phyloP scores from a whole-genome alignment of 2,888 invertebrate genomes.

The Perdita meconis region DNA sequence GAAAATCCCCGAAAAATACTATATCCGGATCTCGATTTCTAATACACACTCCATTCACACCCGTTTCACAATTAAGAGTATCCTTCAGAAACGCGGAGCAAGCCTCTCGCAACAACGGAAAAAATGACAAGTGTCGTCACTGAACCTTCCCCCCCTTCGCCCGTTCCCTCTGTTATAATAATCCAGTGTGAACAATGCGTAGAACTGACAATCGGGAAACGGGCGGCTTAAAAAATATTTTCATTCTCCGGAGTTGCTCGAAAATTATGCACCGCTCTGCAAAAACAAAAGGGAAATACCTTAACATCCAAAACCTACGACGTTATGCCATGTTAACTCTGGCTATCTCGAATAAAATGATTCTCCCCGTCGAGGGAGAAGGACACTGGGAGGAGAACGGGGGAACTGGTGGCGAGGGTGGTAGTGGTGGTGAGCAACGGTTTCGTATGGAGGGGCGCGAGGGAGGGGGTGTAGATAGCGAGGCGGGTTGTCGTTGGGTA shows the following conservation, averaged over 20 bases:
- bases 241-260: conserved; percentile 15
- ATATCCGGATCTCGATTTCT: too few species aligned
- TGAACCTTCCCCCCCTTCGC: too few species aligned
- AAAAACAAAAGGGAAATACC: conserved; percentile 44
- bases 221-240: conserved; percentile 42
- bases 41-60: too few species aligned
- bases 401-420: neutral
- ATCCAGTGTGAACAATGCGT: conserved; percentile 37
- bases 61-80: conserved; percentile 8
- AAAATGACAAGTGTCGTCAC: conserved; percentile 14
- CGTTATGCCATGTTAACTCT: conserved; percentile 56
- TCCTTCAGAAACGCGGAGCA: neutral
- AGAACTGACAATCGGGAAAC: conserved; percentile 22
- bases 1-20: too few species aligned
- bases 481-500: conserved; percentile 16
- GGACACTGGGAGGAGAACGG: neutral
- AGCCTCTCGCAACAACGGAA: neutral
- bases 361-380: conserved; percentile 26
- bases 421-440: neutral
- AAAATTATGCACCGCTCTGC: conserved; percentile 50
- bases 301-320: conserved; percentile 50
- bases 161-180: conserved; percentile 20
- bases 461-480: neutral
- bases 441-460: neutral
- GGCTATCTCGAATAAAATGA: conserved; percentile 45